A percentile compares a stretch with the other conserved stretches of the same genome.
Conservation (phyloP, 92 coral and sea anemone genomes). For the Actinostola sp. region DNA sequence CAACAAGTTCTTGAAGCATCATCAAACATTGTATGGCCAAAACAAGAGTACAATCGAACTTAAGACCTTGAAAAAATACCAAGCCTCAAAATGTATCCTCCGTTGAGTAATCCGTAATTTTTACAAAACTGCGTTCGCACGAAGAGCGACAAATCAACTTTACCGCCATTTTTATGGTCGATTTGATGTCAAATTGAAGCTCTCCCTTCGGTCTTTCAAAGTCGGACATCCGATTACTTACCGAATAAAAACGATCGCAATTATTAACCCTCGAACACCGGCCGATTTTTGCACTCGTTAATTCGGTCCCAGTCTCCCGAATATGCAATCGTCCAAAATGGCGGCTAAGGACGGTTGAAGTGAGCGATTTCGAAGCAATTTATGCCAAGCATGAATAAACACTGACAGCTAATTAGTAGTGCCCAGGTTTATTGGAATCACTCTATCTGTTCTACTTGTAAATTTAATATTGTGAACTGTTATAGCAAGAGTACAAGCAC, state of each 20-base stretch:
- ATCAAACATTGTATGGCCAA: not conserved
- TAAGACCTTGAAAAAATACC: not conserved
- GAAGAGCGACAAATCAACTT: not conserved
- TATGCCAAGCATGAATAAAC: slow-evolving; percentile 19
- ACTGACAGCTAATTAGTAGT: too few relatives aligned
- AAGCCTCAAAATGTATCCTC: not conserved
- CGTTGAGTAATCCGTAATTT: not conserved
- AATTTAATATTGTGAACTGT: too few relatives aligned
- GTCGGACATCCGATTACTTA: not conserved
- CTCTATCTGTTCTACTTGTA: too few relatives aligned
- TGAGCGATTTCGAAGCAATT: slow-evolving; percentile 18
- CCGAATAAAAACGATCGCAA: not conserved
- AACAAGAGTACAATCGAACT: not conserved
- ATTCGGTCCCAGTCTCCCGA: slow-evolving; percentile 20
- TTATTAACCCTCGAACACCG: not conserved
- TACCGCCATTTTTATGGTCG: not conserved
- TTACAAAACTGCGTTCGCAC: not conserved
- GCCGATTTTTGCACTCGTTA: not conserved
- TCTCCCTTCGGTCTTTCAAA: not conserved
- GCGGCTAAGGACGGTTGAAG: not conserved
- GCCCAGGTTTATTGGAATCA: too few relatives aligned
- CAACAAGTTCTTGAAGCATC: slow-evolving; percentile 7
- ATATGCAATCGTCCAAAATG: slow-evolving; percentile 23
- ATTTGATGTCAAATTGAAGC: slow-evolving; percentile 6
- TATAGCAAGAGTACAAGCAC: too few relatives aligned